These are phyloP conservation scores for Neostethus bicornis DNA, from an alignment of 2,797 vertebrate genomes.

Conservation along the genomic window DNA sequence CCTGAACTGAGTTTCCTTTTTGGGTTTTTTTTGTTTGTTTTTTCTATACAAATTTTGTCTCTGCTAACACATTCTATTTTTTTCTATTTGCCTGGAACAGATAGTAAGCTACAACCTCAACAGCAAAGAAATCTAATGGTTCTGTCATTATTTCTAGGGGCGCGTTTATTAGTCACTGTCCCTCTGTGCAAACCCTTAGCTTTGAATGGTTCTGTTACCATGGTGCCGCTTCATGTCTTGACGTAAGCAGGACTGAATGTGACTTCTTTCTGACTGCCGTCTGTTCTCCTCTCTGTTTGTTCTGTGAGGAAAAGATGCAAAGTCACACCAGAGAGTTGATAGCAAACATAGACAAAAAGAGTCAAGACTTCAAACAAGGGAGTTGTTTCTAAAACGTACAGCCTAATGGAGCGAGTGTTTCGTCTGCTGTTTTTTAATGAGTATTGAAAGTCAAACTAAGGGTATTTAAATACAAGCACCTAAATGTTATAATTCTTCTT, in stretches of 20 bases:
- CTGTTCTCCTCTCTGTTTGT: slow-evolving; percentile 17
- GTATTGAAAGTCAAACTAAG: slow-evolving; percentile 13
- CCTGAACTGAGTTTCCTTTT: too few species aligned
- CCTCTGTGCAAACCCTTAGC: slow-evolving; percentile 24
- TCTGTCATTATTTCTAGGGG: slow-evolving; percentile 39
- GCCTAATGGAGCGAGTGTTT: slow-evolving; percentile 2
- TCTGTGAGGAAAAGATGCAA: slow-evolving; percentile 8
- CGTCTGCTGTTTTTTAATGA: slow-evolving; percentile 16
- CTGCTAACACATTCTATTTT: slow-evolving; percentile 1
- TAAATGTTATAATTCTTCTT: background rate
- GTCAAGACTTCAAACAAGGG: slow-evolving; percentile 4
- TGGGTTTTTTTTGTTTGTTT: too few species aligned
- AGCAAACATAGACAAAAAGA: slow-evolving; percentile 3
- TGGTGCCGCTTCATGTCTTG: slow-evolving; percentile 63
- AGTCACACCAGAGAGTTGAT: slow-evolving; percentile 31
- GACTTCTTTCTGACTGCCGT: slow-evolving; percentile 48
- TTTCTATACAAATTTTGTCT: background rate
- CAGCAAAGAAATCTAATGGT: slow-evolving; percentile 27
- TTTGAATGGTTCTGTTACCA: slow-evolving; percentile 64
- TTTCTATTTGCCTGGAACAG: slow-evolving; percentile 32
- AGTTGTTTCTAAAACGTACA: slow-evolving; percentile 37
- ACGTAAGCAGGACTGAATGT: slow-evolving; percentile 60
- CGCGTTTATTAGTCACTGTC: slow-evolving; percentile 38
- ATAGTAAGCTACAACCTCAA: slow-evolving; percentile 46
- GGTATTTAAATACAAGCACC: background rate